phyloP scores from a whole-genome alignment of 2,797 vertebrate genomes.

The Lepus oiostolus region DNA sequence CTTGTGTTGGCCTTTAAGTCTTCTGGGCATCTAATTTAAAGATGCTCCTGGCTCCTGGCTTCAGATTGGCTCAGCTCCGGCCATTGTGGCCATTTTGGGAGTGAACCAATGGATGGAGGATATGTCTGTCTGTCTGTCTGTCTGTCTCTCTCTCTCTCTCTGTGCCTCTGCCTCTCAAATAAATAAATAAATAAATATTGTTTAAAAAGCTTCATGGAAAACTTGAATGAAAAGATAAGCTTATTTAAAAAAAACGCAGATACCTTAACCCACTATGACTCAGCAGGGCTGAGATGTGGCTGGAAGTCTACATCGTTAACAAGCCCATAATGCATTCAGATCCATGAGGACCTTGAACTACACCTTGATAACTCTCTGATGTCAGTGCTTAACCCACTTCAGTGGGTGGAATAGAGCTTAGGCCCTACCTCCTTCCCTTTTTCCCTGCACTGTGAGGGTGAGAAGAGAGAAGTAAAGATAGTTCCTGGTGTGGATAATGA shows the following conservation, averaged over 20 bases:
- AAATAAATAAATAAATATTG: too few species aligned
- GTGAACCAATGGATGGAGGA: too few species aligned
- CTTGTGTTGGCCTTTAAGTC: conserved; percentile 35
- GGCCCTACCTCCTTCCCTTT: neutral
- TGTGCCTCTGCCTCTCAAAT: too few species aligned
- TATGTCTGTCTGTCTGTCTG: too few species aligned
- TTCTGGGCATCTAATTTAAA: conserved; percentile 18
- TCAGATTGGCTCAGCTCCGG: too few species aligned
- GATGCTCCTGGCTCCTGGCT: too few species aligned
- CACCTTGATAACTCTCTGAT: conserved; percentile 29
- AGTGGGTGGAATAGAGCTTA: neutral
- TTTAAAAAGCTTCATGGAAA: too few species aligned
- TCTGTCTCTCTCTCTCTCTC: too few species aligned
- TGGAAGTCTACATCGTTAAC: conserved; percentile 51
- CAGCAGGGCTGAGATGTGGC: neutral
- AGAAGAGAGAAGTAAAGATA: conserved; percentile 18
- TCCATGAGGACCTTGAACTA: neutral
- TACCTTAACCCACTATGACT: neutral
- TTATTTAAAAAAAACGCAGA: neutral
- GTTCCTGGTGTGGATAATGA: neutral
- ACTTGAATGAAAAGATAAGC: too few species aligned
- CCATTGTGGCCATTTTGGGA: too few species aligned
- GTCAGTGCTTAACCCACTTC: neutral
- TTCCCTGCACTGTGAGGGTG: neutral
- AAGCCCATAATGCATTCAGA: neutral